Conservation (phyloP, 2,888 invertebrate species). For the Apoda limacodes region DNA sequence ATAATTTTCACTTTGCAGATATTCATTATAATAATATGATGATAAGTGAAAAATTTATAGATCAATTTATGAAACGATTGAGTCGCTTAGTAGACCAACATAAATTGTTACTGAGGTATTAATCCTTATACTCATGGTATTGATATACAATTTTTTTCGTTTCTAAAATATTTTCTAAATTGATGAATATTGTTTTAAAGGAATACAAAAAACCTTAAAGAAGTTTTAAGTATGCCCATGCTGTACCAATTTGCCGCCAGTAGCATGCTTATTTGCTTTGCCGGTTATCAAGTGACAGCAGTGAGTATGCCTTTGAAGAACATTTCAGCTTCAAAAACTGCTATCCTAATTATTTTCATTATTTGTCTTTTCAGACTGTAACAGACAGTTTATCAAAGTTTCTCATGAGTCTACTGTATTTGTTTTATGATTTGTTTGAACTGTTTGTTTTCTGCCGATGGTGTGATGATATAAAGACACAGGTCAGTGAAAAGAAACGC, state of each 20-base stretch:
- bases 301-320: too few relatives aligned
- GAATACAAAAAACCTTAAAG: constrained; percentile 34
- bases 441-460: constrained; percentile 50
- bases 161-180: too few relatives aligned
- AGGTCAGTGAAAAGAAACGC: constrained; percentile 29
- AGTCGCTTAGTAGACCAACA: constrained; percentile 21
- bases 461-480: constrained; percentile 49
- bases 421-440: constrained; percentile 46
- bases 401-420: constrained; percentile 43
- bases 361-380: constrained; percentile 33
- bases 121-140: neutral
- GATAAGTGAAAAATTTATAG: constrained; percentile 13
- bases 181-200: too few relatives aligned
- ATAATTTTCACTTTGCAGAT: too few relatives aligned
- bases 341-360: constrained; percentile 1
- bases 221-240: constrained; percentile 45
- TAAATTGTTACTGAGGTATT: constrained; percentile 21
- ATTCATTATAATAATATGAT: too few relatives aligned
- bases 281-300: constrained; percentile 47
- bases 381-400: constrained; percentile 34
- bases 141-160: too few relatives aligned
- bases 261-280: constrained; percentile 46
- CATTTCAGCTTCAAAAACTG: too few relatives aligned
- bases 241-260: constrained; percentile 45
- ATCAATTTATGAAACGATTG: constrained; percentile 17